These are phyloP conservation scores for Ophraella communa DNA, from an alignment of 2,888 invertebrate genomes.

Conservation along the genomic window DNA sequence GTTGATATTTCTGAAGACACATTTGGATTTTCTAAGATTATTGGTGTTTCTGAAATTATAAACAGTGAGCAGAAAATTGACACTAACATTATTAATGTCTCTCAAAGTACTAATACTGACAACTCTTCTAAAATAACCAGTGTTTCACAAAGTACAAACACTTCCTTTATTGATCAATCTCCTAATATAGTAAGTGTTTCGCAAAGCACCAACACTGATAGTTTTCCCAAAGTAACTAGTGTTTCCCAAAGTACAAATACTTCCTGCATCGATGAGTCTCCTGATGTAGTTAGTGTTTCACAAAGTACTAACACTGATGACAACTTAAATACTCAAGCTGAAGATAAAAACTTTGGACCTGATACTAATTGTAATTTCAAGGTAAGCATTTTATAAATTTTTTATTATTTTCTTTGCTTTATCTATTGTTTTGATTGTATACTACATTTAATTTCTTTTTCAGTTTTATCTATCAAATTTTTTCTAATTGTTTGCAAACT, in stretches of 20 bases:
- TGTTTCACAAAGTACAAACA: neutral
- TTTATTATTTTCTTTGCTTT: neutral
- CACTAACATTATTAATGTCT: neutral
- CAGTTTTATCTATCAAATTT: too few species aligned
- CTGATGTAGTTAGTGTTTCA: neutral
- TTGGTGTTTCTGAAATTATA: neutral
- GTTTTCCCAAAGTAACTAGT: neutral
- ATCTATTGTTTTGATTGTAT: too few species aligned
- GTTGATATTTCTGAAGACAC: neutral
- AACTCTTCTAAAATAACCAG: neutral
- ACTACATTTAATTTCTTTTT: too few species aligned
- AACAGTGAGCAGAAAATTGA: neutral
- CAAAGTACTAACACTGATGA: neutral
- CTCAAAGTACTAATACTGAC: neutral
- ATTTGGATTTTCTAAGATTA: neutral
- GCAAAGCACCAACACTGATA: neutral
- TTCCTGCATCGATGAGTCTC: too few species aligned
- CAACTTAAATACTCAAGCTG: neutral
- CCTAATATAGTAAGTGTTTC: neutral
- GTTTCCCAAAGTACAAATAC: neutral
- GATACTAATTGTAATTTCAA: constrained; percentile 1
- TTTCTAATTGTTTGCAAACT: too few species aligned
- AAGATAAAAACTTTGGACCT: neutral
- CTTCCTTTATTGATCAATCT: too few species aligned
- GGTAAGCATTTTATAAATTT: neutral